Conservation (phyloP, 2,888 invertebrate genomes). For the Tridacna crocea region DNA sequence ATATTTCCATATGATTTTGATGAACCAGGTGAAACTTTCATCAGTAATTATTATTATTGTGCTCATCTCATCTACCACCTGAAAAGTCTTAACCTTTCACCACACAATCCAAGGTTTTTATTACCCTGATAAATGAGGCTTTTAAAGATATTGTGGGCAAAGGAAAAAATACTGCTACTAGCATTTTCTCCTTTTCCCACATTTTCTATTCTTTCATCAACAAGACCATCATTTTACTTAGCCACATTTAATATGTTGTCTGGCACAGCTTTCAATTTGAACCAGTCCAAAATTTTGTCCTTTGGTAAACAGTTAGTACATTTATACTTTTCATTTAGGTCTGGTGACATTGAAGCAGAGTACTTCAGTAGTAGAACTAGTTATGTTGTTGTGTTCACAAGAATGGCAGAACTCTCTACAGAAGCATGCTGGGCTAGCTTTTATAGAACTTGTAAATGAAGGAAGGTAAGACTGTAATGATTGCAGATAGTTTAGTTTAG, state of each 20-base stretch:
- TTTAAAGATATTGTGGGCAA: background rate
- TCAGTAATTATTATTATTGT: too few species aligned
- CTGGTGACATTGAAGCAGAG: constrained; percentile 98
- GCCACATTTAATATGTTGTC: too few species aligned
- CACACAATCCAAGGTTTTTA: too few species aligned
- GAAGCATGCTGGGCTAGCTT: constrained; percentile 99
- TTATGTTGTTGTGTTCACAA: constrained; percentile 99
- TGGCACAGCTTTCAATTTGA: too few species aligned
- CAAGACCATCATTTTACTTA: too few species aligned
- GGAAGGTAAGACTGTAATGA: constrained; percentile 87
- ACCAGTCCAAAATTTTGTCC: too few species aligned
- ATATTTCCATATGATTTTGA: too few species aligned
- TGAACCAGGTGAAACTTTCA: too few species aligned
- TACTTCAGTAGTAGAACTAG: constrained; percentile 98
- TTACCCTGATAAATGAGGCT: background rate
- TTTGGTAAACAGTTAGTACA: too few species aligned
- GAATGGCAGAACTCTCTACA: constrained; percentile 99
- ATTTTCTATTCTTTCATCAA: background rate
- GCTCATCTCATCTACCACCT: too few species aligned
- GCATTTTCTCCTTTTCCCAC: background rate
- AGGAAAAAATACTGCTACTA: background rate
- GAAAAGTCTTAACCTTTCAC: too few species aligned
- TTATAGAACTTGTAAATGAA: constrained; percentile 99
- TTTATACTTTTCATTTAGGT: constrained; percentile 86
- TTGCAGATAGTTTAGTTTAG: background rate